Conservation (phyloP, 2,113 vertebrate genomes). For the Dipodomys spectabilis region DNA sequence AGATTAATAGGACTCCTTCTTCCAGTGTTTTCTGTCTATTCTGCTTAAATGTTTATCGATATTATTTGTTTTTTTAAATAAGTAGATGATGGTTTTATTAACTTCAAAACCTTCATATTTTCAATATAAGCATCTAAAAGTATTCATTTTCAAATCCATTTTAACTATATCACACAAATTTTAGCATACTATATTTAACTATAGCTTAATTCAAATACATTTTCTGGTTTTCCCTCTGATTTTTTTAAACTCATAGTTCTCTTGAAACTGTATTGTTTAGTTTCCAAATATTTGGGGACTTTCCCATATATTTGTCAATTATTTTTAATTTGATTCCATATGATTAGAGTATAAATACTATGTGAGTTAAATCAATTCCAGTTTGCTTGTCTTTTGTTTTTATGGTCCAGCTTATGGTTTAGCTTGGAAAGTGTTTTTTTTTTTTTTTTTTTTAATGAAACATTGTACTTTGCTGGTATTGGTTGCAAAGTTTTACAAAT, state of each 20-base stretch:
- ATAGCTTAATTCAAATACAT: not conserved
- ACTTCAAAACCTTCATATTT: not conserved
- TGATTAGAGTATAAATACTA: not conserved
- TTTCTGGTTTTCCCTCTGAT: not conserved
- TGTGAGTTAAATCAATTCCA: not conserved
- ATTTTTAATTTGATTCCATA: not conserved
- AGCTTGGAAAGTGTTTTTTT: not conserved
- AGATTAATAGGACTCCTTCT: not conserved
- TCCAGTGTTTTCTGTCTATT: not conserved
- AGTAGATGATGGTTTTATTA: not conserved
- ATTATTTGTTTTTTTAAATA: not conserved
- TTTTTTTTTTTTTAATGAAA: not conserved
- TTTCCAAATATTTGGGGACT: slow-evolving; percentile 5
- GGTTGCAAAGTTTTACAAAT: not conserved
- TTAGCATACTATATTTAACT: not conserved
- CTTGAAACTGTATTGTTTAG: not conserved
- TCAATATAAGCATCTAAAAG: not conserved
- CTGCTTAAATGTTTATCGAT: not conserved
- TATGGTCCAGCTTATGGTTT: not conserved
- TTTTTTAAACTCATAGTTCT: not conserved
- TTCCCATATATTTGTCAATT: not conserved
- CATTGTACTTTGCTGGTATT: not conserved
- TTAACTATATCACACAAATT: not conserved
- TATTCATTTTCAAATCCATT: not conserved
- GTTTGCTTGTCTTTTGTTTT: not conserved